Evolutionary conservation across 2,888 invertebrate species (phyloP).

Genomic region (Anodontia alba): DNA sequence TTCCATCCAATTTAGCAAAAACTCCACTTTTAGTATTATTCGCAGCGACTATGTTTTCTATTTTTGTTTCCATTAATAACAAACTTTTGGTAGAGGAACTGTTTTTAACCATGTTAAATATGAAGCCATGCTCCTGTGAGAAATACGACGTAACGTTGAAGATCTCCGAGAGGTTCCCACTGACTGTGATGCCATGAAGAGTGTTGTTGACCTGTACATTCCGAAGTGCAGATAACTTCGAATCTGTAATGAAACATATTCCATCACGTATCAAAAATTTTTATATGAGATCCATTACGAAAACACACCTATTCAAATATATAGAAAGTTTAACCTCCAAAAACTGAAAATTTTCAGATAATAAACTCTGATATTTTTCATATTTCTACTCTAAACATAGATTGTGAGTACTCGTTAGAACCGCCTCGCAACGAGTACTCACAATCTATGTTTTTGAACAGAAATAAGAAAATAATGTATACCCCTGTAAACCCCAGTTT

Average conservation of each 20-base stretch:
- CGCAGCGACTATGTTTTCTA: not conserved
- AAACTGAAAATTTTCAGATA: too few relatives aligned
- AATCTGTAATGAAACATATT: not conserved
- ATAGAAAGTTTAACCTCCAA: too few relatives aligned
- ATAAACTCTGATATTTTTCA: too few relatives aligned
- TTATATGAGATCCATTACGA: too few relatives aligned
- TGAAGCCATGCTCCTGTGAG: constrained; percentile 23
- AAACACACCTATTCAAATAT: too few relatives aligned
- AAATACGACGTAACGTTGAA: constrained; percentile 1
- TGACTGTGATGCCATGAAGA: constrained; percentile 20
- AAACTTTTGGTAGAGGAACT: not conserved
- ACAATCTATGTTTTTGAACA: too few relatives aligned
- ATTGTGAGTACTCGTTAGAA: too few relatives aligned
- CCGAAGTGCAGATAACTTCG: not conserved
- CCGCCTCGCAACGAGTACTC: too few relatives aligned
- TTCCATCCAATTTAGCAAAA: not conserved
- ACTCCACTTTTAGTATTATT: constrained; percentile 19
- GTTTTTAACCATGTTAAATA: not conserved
- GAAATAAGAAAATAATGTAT: too few relatives aligned
- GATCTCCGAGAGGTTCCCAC: constrained; percentile 14
- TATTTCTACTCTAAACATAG: too few relatives aligned
- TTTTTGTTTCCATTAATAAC: not conserved
- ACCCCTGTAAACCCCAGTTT: too few relatives aligned
- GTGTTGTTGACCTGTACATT: constrained; percentile 26
- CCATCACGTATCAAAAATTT: too few relatives aligned